Evolutionary conservation across 2,888 invertebrate genomes (phyloP).

Genomic region (Drosophila sordidapex): DNA sequence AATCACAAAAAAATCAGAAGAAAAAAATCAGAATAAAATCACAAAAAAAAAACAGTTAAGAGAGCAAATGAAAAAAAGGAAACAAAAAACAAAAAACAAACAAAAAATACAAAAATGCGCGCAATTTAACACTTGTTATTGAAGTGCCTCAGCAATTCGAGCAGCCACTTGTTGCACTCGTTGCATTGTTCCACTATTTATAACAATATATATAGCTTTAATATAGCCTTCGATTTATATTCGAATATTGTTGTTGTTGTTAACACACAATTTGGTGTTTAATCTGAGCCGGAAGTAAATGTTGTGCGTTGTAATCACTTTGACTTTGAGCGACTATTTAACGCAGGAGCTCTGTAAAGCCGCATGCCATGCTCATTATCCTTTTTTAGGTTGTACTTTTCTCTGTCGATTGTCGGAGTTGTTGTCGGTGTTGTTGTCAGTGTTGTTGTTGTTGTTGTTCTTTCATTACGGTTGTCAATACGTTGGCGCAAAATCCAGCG

Average conservation of each 20-base stretch:
- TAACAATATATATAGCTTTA: background rate
- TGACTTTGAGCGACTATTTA: slow-evolving; percentile 13
- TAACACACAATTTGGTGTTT: slow-evolving; percentile 28
- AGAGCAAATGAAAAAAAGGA: too few species aligned
- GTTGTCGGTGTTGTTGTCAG: slow-evolving; percentile 13
- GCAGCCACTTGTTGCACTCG: slow-evolving; percentile 14
- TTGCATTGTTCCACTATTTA: background rate
- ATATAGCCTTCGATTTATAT: background rate
- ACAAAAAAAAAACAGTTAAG: background rate
- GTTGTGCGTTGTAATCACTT: slow-evolving; percentile 14
- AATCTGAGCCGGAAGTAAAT: slow-evolving; percentile 14
- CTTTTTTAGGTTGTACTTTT: slow-evolving; percentile 14
- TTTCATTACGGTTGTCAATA: slow-evolving; percentile 47
- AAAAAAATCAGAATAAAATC: background rate
- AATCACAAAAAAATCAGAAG: background rate
- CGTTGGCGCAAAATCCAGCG: slow-evolving; percentile 72
- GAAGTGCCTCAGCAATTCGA: background rate
- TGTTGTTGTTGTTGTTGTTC: slow-evolving; percentile 7
- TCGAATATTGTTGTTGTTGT: slow-evolving; percentile 4
- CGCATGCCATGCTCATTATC: background rate
- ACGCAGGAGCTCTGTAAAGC: background rate
- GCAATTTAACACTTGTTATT: slow-evolving; percentile 1
- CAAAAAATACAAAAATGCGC: background rate
- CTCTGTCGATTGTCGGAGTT: background rate
- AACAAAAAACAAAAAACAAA: background rate